Conservation (phyloP, 2,113 vertebrate genomes). For the Desmodus rotundus region DNA sequence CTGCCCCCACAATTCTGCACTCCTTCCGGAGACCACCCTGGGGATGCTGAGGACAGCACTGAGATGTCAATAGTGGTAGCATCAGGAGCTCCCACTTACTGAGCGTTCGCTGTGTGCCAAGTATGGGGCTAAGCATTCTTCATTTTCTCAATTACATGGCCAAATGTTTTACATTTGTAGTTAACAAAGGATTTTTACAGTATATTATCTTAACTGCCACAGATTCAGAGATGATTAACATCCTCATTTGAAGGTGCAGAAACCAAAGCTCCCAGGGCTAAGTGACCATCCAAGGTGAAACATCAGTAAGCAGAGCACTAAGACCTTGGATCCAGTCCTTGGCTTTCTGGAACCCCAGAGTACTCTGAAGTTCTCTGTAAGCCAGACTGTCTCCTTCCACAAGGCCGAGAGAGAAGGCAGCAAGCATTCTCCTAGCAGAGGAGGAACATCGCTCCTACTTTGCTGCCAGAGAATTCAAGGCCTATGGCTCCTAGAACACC, state of each 20-base stretch:
- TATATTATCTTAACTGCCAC: not conserved
- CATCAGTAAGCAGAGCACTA: not conserved
- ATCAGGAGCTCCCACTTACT: not conserved
- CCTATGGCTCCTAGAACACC: not conserved
- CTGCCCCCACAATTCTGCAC: not conserved
- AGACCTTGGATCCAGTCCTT: not conserved
- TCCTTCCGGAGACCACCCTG: not conserved
- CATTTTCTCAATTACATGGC: not conserved
- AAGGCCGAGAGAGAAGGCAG: not conserved
- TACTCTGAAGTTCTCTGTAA: not conserved
- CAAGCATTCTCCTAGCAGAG: not conserved
- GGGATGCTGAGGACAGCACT: not conserved
- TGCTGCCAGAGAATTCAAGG: not conserved
- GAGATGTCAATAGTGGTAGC: accelerated
- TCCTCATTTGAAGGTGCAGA: not conserved
- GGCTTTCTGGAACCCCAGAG: not conserved
- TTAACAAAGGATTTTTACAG: not conserved
- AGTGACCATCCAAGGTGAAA: not conserved
- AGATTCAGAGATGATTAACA: not conserved
- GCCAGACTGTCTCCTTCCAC: not conserved
- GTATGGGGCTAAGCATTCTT: not conserved
- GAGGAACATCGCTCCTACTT: not conserved
- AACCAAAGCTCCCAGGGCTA: not conserved
- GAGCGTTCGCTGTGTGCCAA: accelerated
- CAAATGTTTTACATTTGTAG: not conserved